phyloP scores from a whole-genome alignment of 2,797 vertebrate genomes.

The Falco rusticolus region DNA sequence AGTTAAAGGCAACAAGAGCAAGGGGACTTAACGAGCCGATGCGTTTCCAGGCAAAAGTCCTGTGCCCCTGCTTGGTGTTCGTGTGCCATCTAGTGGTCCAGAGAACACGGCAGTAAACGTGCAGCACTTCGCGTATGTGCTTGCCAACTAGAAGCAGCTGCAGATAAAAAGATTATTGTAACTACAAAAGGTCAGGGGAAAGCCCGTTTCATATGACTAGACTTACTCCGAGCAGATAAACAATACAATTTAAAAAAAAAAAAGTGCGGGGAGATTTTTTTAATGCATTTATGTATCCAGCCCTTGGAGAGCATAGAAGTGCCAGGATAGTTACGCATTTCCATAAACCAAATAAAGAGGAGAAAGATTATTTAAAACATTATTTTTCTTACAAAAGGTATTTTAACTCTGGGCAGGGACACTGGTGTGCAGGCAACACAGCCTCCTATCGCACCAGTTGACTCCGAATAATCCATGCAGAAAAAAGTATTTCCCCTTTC shows the following conservation, averaged over 20 bases:
- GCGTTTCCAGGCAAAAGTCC: rapidly evolving
- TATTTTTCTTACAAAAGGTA: background rate
- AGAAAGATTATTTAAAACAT: background rate
- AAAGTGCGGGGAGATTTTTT: too few relatives aligned
- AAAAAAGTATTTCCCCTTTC: background rate
- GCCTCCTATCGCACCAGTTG: background rate
- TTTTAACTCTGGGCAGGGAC: background rate
- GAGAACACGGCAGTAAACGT: background rate
- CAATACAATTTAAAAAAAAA: background rate
- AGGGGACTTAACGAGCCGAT: rapidly evolving
- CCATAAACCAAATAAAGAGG: background rate
- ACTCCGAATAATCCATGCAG: background rate
- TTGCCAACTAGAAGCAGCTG: background rate
- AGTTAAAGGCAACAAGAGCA: background rate
- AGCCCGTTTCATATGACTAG: background rate
- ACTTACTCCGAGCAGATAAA: background rate
- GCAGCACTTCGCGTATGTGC: background rate
- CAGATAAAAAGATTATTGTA: background rate
- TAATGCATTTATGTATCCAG: background rate
- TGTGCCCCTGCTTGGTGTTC: background rate
- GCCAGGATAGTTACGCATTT: background rate
- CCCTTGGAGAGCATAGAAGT: background rate
- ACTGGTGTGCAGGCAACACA: background rate
- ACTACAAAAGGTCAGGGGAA: background rate
- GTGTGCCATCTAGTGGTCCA: conserved; percentile 69